Base-by-base conservation (phyloP, 2,113 vertebrate species). In the Xyliphius kryptos region DNA sequence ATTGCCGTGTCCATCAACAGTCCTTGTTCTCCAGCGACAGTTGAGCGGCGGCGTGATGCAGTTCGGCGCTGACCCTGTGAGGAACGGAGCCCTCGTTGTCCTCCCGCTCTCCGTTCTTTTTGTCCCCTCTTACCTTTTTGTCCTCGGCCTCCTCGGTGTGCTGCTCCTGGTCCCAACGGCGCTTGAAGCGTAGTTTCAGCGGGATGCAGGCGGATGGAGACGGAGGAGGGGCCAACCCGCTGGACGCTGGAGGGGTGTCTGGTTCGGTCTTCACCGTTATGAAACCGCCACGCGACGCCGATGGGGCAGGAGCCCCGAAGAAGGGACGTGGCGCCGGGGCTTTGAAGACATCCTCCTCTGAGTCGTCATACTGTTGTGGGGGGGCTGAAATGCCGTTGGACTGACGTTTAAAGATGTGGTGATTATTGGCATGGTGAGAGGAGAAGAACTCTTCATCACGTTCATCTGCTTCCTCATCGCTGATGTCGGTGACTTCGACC, bases 161-260 rank as follows among this genome's bases (percentile, higher is more conserved):
- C 84, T 91, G 91, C 80, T 94, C 91, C 83, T 93, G 91, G 49
- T 90, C 92, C 92, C 93, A 94, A 72, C 92, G 90, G 48, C 91
- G 81, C 73, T 94, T 95, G 77, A 94, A 95, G 43, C 91, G 91
- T 70, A 93, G 82, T 61, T 94, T 95, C 12, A 93, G 85, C 2
- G 92, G 93, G 83, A 94, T 92, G 79, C 91, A 92, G 66, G 89
- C 86, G 2, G 83, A 51, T 1, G 54, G 58, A 19, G 72, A 36
- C n/a, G 55, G 22, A 13, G 16, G 17, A 3, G n/a, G 40, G 65
- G 20, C 54, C 22, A 40, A 19, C 61, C 64, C 43, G 26, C 70
- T 73, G 51, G 83, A 72, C 0, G 82, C 74, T 2, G 86, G 76
- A 0, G 82, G 80, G 6, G 68, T 60, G 47, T 72, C 63, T 1